phyloP scores from a whole-genome alignment of 2,797 vertebrate genomes.

The Hydrophis major region DNA sequence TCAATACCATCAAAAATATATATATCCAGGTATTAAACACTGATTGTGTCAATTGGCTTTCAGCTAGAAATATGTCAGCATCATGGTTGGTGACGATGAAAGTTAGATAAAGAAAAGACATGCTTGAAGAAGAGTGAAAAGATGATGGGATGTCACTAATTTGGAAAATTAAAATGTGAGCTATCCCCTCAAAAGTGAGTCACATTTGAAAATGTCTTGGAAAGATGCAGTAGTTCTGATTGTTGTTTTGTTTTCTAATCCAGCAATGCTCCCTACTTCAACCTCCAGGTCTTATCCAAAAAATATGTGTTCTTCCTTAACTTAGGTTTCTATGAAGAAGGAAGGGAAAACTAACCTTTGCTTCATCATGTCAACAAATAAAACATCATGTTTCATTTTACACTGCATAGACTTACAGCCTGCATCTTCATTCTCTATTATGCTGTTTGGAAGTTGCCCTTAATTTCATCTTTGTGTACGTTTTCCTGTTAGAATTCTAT shows the following conservation, averaged over 20 bases:
- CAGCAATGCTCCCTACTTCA: accelerated
- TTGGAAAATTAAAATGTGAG: accelerated
- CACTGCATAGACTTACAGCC: neutral
- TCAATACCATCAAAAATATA: neutral
- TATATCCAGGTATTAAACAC: neutral
- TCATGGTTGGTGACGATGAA: neutral
- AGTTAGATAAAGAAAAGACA: neutral
- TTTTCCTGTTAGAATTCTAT: neutral
- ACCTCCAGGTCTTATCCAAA: neutral
- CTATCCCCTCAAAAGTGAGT: neutral
- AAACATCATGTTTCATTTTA: accelerated
- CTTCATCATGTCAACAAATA: neutral
- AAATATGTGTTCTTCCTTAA: conserved; percentile 42
- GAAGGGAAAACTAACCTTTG: neutral
- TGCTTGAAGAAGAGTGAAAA: neutral
- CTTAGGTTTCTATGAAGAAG: conserved; percentile 12
- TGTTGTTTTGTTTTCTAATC: conserved; percentile 28
- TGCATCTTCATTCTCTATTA: neutral
- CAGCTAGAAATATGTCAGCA: neutral
- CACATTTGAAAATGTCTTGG: accelerated
- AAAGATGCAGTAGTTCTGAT: conserved; percentile 3
- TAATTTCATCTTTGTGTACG: neutral
- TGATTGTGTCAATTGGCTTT: neutral
- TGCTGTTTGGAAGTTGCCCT: neutral
- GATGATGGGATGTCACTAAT: neutral